Evolutionary conservation across 2,888 invertebrate genomes (phyloP), one percentile per base, ranked within the genome.

Genomic region (Poecilus cupreus): DNA sequence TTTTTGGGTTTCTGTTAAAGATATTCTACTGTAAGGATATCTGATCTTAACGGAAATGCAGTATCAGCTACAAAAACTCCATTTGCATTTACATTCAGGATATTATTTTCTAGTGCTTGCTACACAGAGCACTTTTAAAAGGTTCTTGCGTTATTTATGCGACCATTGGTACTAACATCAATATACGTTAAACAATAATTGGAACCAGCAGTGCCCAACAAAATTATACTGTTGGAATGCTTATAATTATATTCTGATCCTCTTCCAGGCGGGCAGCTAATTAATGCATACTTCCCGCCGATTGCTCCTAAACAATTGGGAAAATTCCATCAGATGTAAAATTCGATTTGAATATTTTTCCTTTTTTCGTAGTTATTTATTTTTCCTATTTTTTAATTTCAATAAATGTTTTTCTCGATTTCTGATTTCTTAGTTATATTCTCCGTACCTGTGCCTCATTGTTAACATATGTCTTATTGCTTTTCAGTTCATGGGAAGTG

Each of bases 31-130:
- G 13, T 32, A 70, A 20, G 70, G 70, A 70, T 8, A 70, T 70
- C 3, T 70, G 4, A 3, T 39, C 8, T 70, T 32, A 70, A 70
- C 3, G 70, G 70, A 70, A 70, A 70, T 4, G 70, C 70, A 32
- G n/a, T n/a, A n/a, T n/a, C n/a, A n/a, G 68, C 22, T 24, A 64
- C n/a, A n/a, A 64, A 64, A 18, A 64, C 54, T 54, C 16, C 20
- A 54, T 54, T 54, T 13, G n/a, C 4, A 13, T 4, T 4, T 18
- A 20, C 20, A 54, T 54, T 54, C 20, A 54, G 54, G 54, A 11
- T 11, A 54, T 54, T 54, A 54, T 54, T 54, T 54, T 54, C 54
- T 20, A 54, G 54, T 54, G 54, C 54, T 18, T 20, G 16, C 5
- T 54, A 18, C 20, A 54, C 5, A 20, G 54, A 54, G 16, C 16